Percentiles rank a stretch among this genome's conserved stretches.
phyloP scores from a whole-genome alignment of 2,888 invertebrate genomes.

The Lycaena phlaeas region DNA sequence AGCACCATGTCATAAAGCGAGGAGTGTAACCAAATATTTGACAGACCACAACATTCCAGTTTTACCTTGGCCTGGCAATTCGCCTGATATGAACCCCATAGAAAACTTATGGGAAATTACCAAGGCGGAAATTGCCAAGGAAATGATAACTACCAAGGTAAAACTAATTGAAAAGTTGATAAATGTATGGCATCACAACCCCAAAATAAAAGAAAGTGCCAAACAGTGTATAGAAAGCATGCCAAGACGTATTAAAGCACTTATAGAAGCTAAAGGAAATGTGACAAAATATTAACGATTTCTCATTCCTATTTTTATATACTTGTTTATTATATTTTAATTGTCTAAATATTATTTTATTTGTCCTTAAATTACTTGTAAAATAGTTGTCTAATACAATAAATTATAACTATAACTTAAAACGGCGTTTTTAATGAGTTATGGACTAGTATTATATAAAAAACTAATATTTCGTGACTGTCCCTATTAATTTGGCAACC shows the following conservation, averaged over 20 bases:
- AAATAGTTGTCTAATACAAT: too few species aligned
- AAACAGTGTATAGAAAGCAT: slow-evolving; percentile 14
- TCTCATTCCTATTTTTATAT: too few species aligned
- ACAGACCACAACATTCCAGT: background rate
- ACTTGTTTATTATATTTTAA: too few species aligned
- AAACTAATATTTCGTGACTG: too few species aligned
- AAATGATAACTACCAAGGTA: slow-evolving; percentile 13
- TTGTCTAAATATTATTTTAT: too few species aligned
- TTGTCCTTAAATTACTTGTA: too few species aligned
- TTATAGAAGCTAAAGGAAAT: slow-evolving; percentile 1
- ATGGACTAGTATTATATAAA: too few species aligned
- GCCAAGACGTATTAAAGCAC: slow-evolving; percentile 5
- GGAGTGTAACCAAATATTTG: background rate
- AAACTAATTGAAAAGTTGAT: slow-evolving; percentile 13
- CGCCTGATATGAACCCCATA: slow-evolving; percentile 20
- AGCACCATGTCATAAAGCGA: background rate
- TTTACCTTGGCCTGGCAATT: slow-evolving; percentile 17
- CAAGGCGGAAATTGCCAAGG: slow-evolving; percentile 20
- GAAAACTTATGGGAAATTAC: slow-evolving; percentile 22
- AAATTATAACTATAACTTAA: too few species aligned
- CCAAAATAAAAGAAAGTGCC: slow-evolving; percentile 1
- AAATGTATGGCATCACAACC: slow-evolving; percentile 1
- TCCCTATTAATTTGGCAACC: too few species aligned
- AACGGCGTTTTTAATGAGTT: too few species aligned
- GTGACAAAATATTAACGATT: slow-evolving; percentile 1